Percentiles rank a stretch among this genome's conserved stretches.
Evolutionary conservation across 2,888 invertebrate species (phyloP).

Genomic region (Gymnosoma rotundatum): DNA sequence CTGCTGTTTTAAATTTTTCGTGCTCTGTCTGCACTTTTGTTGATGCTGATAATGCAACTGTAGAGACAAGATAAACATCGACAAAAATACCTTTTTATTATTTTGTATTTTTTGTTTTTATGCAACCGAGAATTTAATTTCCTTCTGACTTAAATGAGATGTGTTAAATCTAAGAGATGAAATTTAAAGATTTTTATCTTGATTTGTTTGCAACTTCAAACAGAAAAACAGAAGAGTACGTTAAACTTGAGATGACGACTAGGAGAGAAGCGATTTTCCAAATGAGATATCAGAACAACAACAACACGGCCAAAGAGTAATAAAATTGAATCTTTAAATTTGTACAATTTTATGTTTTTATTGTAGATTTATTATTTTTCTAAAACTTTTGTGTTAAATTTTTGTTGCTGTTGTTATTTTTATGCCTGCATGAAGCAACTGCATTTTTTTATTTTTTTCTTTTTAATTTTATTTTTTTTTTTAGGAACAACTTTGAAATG

Average conservation of each 20-base stretch:
- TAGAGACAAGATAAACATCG: constrained; percentile 67
- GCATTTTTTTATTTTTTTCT: constrained; percentile 8
- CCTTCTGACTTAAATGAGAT: constrained; percentile 61
- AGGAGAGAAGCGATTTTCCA: constrained; percentile 50
- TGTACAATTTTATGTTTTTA: constrained; percentile 25
- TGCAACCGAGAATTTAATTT: constrained; percentile 50
- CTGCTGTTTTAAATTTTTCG: too few species aligned
- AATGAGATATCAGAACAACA: constrained; percentile 44
- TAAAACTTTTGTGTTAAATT: constrained; percentile 24
- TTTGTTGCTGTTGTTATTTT: not conserved
- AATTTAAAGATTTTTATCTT: constrained; percentile 65
- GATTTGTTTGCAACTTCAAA: constrained; percentile 62
- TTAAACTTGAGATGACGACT: constrained; percentile 25
- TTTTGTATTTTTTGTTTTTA: constrained; percentile 18
- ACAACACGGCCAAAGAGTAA: constrained; percentile 9
- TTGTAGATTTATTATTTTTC: constrained; percentile 31
- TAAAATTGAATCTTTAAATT: constrained; percentile 36
- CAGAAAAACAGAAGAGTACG: constrained; percentile 34
- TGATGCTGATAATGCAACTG: constrained; percentile 66
- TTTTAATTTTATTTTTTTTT: not conserved
- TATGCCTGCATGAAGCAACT: not conserved
- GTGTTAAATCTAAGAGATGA: constrained; percentile 61
- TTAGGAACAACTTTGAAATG: constrained; percentile 7
- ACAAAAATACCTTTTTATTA: constrained; percentile 10
- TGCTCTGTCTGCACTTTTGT: constrained; percentile 25